Conservation (phyloP, 2,797 vertebrate species). For the Gobionotothen gibberifrons region DNA sequence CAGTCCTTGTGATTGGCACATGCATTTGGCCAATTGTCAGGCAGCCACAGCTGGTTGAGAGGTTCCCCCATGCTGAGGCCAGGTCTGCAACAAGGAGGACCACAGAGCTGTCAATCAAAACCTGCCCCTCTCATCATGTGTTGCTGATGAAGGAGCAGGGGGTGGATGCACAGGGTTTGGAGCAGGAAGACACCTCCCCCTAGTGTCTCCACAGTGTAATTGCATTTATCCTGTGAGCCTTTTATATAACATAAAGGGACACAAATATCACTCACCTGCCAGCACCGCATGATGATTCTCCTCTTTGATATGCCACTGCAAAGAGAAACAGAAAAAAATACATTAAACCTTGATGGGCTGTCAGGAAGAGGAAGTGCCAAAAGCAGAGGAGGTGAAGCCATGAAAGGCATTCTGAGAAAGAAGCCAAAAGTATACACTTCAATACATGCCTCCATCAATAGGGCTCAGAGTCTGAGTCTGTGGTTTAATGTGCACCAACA, state of each 20-base stretch:
- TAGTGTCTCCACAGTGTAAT: slow-evolving; percentile 70
- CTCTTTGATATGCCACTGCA: slow-evolving; percentile 96
- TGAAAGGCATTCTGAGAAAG: slow-evolving; percentile 44
- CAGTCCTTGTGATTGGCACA: slow-evolving; percentile 94
- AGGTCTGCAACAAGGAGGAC: slow-evolving; percentile 82
- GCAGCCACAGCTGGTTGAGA: slow-evolving; percentile 91
- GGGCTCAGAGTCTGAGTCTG: slow-evolving; percentile 29
- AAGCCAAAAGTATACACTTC: slow-evolving; percentile 50
- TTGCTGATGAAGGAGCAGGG: slow-evolving; percentile 4
- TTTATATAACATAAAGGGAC: slow-evolving; percentile 55
- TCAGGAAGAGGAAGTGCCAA: slow-evolving; percentile 57
- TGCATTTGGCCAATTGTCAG: slow-evolving; percentile 94
- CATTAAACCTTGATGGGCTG: slow-evolving; percentile 64
- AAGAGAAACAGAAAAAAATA: slow-evolving; percentile 62
- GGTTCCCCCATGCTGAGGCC: slow-evolving; percentile 93
- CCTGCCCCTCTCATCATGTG: slow-evolving; percentile 14
- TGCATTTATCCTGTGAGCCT: slow-evolving; percentile 35
- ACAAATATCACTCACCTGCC: slow-evolving; percentile 88
- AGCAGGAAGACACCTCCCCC: slow-evolving; percentile 85
- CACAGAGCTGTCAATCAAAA: slow-evolving; percentile 66
- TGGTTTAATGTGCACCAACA: slow-evolving; percentile 50
- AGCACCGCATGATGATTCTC: slow-evolving; percentile 92
- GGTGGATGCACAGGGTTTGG: background rate
- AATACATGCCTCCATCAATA: slow-evolving; percentile 20
- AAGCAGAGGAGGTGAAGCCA: slow-evolving; percentile 39